Conservation (phyloP, 2,113 vertebrate genomes). For the Stomatorhinus ivindoensis region DNA sequence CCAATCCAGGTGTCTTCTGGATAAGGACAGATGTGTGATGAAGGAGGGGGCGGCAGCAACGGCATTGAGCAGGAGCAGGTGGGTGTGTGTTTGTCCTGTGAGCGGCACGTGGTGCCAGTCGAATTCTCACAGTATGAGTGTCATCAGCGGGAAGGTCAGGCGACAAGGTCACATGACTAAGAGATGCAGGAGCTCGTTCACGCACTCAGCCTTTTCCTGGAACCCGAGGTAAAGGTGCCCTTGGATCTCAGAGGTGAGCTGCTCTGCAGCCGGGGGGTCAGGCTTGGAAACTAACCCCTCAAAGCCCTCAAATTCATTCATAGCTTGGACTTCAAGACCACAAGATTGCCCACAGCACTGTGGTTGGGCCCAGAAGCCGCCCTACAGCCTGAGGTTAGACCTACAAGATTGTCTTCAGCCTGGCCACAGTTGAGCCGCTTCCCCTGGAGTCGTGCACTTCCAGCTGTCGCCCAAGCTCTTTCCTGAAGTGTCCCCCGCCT, state of each 20-base stretch:
- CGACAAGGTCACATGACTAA: not conserved
- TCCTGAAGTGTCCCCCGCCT: constrained; percentile 21
- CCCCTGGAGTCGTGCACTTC: not conserved
- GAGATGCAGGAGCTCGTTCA: not conserved
- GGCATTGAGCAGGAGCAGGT: not conserved
- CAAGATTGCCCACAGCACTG: not conserved
- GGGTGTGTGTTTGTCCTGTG: not conserved
- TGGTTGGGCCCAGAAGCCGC: not conserved
- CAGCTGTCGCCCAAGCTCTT: not conserved
- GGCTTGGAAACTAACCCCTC: not conserved
- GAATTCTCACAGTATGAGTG: not conserved
- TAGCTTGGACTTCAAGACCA: not conserved
- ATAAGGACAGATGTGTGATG: not conserved
- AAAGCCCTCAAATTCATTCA: not conserved
- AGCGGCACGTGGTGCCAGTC: not conserved
- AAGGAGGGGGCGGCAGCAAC: not conserved
- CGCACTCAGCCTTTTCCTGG: not conserved
- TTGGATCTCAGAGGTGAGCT: not conserved
- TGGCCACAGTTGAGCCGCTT: not conserved
- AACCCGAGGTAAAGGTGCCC: not conserved
- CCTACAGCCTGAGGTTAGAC: not conserved
- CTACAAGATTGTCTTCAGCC: not conserved
- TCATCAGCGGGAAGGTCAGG: not conserved
- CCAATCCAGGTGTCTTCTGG: not conserved
- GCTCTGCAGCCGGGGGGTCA: not conserved